Evolutionary conservation across 2,113 vertebrate genomes (phyloP).

Genomic region (Elephas maximus): DNA sequence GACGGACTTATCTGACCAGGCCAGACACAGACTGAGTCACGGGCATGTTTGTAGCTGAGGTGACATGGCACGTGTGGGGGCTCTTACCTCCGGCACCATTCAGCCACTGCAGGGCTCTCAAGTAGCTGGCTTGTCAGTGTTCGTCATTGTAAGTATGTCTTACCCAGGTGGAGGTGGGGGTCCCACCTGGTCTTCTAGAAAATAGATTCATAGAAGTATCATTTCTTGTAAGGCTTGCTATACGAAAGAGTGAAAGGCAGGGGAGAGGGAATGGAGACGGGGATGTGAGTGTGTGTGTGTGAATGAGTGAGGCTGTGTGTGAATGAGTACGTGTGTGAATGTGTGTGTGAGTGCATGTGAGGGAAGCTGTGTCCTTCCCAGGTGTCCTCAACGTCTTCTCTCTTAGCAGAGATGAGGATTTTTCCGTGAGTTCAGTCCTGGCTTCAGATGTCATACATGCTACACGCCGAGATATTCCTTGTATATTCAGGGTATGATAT

Average conservation of each 20-base stretch:
- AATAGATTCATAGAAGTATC: neutral
- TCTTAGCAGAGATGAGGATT: slow-evolving; percentile 95
- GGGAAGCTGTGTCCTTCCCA: rapidly evolving
- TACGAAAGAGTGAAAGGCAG: rapidly evolving
- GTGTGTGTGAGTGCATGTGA: neutral
- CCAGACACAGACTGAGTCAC: too few species aligned
- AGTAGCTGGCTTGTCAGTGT: rapidly evolving
- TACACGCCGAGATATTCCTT: slow-evolving; percentile 96
- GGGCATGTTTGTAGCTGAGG: too few species aligned
- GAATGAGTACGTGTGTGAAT: too few species aligned
- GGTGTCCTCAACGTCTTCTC: slow-evolving; percentile 13
- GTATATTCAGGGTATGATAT: slow-evolving; percentile 96
- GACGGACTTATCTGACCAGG: too few species aligned
- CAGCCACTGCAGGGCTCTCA: rapidly evolving
- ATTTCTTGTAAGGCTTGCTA: too few species aligned
- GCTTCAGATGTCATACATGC: slow-evolving; percentile 98
- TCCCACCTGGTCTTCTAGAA: rapidly evolving
- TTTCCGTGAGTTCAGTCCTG: slow-evolving; percentile 97
- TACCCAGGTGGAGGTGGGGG: rapidly evolving
- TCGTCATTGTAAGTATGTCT: rapidly evolving
- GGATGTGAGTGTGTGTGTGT: too few species aligned
- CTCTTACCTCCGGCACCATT: rapidly evolving
- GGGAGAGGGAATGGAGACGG: neutral
- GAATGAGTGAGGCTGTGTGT: too few species aligned
- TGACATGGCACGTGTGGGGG: too few species aligned